Conservation (phyloP, 2,888 invertebrate species). For the Lochmaea capreae region DNA sequence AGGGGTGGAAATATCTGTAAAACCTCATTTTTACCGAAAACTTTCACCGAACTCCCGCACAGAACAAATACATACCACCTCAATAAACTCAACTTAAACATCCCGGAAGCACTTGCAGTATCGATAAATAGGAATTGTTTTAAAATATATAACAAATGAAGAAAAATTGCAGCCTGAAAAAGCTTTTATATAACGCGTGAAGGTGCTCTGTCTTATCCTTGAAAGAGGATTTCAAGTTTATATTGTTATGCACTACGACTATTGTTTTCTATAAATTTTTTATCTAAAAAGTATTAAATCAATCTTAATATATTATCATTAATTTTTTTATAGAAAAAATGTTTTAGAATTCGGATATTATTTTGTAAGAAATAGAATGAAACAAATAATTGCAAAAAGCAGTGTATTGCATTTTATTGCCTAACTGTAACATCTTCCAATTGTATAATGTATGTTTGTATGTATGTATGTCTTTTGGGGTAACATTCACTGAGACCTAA, state of each 20-base stretch:
- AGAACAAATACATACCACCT: slow-evolving; percentile 10
- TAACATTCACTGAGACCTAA: too few species aligned
- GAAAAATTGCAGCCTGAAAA: slow-evolving; percentile 43
- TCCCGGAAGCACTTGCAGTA: slow-evolving; percentile 22
- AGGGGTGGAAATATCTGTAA: slow-evolving; percentile 49
- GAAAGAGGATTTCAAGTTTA: slow-evolving; percentile 43
- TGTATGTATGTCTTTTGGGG: too few species aligned
- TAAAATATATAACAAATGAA: slow-evolving; percentile 36
- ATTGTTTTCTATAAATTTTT: not conserved
- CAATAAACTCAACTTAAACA: slow-evolving; percentile 24
- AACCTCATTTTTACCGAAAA: slow-evolving; percentile 37
- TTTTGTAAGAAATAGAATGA: too few species aligned
- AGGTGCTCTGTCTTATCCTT: slow-evolving; percentile 48
- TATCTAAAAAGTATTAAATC: not conserved
- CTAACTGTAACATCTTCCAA: too few species aligned
- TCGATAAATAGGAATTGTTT: not conserved
- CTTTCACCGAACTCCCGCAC: slow-evolving; percentile 10
- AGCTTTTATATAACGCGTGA: slow-evolving; percentile 52
- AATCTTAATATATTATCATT: not conserved
- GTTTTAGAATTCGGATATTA: too few species aligned
- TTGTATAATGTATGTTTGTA: too few species aligned
- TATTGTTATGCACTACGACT: slow-evolving; percentile 32
- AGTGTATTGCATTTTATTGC: too few species aligned
- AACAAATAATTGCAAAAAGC: not conserved
- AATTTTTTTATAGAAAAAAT: too few species aligned